Evolutionary conservation across 2,113 vertebrate genomes (phyloP).

Genomic region (Oenanthe oenanthe): DNA sequence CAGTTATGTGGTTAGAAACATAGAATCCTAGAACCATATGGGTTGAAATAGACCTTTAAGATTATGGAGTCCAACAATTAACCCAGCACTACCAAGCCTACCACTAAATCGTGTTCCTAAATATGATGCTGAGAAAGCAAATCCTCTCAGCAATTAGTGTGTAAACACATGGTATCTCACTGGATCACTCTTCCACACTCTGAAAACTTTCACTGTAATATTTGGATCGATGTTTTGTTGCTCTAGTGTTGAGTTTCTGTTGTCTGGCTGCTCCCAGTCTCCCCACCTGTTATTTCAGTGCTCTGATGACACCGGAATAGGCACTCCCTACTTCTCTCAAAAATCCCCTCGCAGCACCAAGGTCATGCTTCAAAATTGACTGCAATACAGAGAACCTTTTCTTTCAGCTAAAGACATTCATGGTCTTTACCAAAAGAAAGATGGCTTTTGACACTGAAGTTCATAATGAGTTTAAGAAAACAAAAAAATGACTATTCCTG

Average conservation of each 20-base stretch:
- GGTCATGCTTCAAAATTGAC: background rate
- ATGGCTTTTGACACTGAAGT: background rate
- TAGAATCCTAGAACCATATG: background rate
- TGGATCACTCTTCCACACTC: background rate
- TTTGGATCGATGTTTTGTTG: background rate
- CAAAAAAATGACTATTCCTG: background rate
- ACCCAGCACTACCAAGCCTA: background rate
- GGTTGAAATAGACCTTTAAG: background rate
- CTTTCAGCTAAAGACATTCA: background rate
- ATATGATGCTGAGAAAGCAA: background rate
- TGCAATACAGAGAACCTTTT: background rate
- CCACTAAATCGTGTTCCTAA: background rate
- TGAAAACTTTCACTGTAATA: background rate
- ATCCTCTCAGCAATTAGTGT: background rate
- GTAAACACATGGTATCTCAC: background rate
- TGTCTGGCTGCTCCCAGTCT: background rate
- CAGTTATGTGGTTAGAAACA: background rate
- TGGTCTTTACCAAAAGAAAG: background rate
- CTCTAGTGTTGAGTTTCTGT: background rate
- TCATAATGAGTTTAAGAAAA: background rate
- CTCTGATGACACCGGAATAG: background rate
- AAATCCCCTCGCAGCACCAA: background rate
- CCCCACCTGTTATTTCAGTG: background rate
- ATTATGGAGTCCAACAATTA: background rate
- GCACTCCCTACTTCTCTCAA: background rate